Conservation (phyloP, 2,888 invertebrate genomes). For the Sthenelais limicola region DNA sequence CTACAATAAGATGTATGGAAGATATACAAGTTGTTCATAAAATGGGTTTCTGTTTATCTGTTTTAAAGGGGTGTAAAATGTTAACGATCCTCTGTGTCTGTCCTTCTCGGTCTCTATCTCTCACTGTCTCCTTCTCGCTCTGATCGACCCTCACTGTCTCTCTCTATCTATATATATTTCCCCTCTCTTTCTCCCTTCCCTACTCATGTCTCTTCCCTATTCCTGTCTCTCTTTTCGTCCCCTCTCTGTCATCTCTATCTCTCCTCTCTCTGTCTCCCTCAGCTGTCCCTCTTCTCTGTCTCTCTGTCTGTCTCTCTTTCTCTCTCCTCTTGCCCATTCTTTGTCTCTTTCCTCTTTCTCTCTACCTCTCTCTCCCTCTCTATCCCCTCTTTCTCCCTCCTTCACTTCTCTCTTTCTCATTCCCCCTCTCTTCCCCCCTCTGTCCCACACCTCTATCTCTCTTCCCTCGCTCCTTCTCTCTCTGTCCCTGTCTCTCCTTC, state of each 20-base stretch:
- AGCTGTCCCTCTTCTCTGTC: conserved; percentile 2
- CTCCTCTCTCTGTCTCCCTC: conserved; percentile 7
- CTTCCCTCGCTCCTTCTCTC: not conserved
- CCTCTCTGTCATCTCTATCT: not conserved
- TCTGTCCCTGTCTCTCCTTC: not conserved
- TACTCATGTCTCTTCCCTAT: not conserved
- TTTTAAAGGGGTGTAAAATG: too few species aligned
- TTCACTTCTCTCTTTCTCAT: conserved; percentile 17
- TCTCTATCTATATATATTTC: not conserved
- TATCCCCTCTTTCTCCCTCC: conserved; percentile 4
- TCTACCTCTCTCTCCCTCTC: not conserved
- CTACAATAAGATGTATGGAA: too few species aligned
- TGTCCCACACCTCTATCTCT: not conserved
- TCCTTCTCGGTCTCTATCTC: too few species aligned
- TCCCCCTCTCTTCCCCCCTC: conserved; percentile 4
- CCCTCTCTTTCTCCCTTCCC: not conserved
- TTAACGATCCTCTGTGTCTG: too few species aligned
- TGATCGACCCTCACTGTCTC: not conserved
- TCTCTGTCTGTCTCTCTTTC: not conserved
- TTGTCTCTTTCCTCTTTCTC: not conserved
- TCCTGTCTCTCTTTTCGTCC: not conserved
- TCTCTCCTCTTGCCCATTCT: not conserved
- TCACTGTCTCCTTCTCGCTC: not conserved
- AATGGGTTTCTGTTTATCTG: too few species aligned
- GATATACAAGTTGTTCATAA: too few species aligned